Evolutionary conservation across 2,797 vertebrate genomes (phyloP).

Genomic region (Ciconia nigra): DNA sequence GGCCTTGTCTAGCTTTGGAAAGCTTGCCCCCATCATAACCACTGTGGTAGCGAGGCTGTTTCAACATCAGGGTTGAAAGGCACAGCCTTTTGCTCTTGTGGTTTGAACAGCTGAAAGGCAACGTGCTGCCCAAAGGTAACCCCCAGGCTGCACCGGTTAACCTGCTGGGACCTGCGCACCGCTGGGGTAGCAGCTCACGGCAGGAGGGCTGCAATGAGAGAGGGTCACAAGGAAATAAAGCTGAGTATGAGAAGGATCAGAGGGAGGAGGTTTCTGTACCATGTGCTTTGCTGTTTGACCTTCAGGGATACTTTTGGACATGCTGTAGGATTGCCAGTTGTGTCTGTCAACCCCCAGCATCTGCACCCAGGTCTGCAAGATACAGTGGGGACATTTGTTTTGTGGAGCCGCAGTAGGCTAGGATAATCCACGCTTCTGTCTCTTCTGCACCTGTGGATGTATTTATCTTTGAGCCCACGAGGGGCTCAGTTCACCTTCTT

Average conservation of each 20-base stretch:
- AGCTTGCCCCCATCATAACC: not conserved
- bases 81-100: not conserved
- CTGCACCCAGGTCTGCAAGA: not conserved
- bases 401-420: not conserved
- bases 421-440: not conserved
- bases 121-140: not conserved
- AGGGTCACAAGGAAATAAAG: not conserved
- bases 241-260: not conserved
- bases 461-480: not conserved
- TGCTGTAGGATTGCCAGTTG: not conserved
- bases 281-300: not conserved
- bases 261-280: not conserved
- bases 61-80: not conserved
- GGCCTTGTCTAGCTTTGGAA: not conserved
- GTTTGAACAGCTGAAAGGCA: not conserved
- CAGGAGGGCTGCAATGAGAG: not conserved
- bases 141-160: not conserved
- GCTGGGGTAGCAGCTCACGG: not conserved
- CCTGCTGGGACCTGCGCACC: not conserved
- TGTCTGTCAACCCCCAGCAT: not conserved
- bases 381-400: not conserved
- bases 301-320: not conserved
- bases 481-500: not conserved
- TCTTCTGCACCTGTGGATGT: not conserved
- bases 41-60: not conserved